Conservation (phyloP, 2,113 vertebrate species). For the Ammodytes marinus region DNA sequence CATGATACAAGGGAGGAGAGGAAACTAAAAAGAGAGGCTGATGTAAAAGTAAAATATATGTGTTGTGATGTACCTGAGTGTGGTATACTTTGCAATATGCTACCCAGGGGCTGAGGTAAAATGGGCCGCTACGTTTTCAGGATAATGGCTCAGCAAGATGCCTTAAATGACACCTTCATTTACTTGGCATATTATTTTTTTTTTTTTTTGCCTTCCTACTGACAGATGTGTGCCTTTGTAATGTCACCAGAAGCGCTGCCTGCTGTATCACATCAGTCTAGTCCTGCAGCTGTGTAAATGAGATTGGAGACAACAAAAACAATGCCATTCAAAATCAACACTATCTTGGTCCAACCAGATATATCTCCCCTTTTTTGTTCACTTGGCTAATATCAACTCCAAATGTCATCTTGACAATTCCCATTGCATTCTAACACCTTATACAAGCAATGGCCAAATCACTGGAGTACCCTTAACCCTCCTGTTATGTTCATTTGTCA, state of each 20-base stretch:
- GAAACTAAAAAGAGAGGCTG: constrained; percentile 49
- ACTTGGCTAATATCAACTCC: too few species aligned
- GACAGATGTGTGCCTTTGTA: constrained; percentile 8
- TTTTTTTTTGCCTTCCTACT: neutral
- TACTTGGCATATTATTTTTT: neutral
- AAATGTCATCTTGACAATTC: too few species aligned
- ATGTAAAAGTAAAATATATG: constrained; percentile 12
- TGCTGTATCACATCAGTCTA: neutral
- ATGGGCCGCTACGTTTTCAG: neutral
- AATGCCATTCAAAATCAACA: too few species aligned
- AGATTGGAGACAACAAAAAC: too few species aligned
- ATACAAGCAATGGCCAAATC: too few species aligned
- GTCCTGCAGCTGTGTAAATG: neutral
- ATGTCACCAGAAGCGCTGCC: constrained; percentile 10
- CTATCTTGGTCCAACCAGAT: neutral
- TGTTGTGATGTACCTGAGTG: neutral
- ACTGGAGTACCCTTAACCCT: too few species aligned
- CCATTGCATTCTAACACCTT: too few species aligned
- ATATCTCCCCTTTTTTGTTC: too few species aligned
- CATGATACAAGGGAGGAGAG: constrained; percentile 45
- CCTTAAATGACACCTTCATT: constrained; percentile 32
- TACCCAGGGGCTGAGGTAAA: neutral
- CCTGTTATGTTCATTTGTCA: too few species aligned
- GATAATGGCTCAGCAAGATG: constrained; percentile 5
- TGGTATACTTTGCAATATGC: neutral